Conservation (phyloP, 2,113 vertebrate species). For the Haemorhous mexicanus region DNA sequence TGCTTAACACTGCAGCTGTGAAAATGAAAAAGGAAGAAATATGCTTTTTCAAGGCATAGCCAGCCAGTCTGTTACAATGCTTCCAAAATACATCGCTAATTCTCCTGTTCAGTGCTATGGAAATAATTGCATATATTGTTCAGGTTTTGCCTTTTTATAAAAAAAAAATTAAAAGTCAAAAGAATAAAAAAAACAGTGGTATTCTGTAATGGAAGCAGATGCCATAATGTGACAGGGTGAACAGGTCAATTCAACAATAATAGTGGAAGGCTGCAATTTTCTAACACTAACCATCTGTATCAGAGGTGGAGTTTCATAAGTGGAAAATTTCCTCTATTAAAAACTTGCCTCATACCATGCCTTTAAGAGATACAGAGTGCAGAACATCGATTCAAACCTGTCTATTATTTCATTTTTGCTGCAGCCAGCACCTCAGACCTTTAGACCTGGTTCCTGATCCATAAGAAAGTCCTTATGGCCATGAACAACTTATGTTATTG, state of each 20-base stretch:
- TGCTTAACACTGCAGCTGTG: background rate
- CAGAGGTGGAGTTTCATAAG: background rate
- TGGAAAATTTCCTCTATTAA: background rate
- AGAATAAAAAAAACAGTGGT: background rate
- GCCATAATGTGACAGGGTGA: background rate
- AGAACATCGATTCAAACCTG: background rate
- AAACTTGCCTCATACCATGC: background rate
- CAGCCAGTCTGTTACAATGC: background rate
- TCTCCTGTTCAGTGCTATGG: background rate
- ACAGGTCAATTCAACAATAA: background rate
- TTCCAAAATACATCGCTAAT: background rate
- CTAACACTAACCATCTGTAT: background rate
- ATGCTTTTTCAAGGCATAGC: background rate
- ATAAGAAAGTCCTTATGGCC: background rate
- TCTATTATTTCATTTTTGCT: background rate
- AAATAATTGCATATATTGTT: background rate
- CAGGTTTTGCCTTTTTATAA: background rate
- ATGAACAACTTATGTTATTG: background rate
- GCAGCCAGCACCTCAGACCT: background rate
- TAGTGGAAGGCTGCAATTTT: background rate
- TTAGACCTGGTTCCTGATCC: background rate
- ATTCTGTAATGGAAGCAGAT: background rate
- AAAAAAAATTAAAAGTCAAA: background rate
- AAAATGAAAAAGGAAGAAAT: conserved; percentile 19
- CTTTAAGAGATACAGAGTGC: background rate